Percentiles rank a stretch among this genome's conserved stretches.
Conservation (phyloP, 2,113 vertebrate species). For the Lampris megalopsis region DNA sequence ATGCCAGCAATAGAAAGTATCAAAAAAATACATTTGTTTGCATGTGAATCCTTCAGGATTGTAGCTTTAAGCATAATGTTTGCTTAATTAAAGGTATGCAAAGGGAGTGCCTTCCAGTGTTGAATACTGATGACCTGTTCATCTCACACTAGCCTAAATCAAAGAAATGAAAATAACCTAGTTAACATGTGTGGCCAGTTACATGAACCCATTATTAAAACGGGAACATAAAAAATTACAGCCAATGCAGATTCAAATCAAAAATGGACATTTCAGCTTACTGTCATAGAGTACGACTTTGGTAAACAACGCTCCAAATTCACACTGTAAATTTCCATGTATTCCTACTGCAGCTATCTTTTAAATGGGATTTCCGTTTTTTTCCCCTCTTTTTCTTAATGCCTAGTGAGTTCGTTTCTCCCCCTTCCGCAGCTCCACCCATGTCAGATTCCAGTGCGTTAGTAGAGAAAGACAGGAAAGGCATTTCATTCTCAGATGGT, state of each 20-base stretch:
- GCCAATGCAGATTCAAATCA: not conserved
- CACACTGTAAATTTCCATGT: not conserved
- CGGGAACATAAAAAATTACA: not conserved
- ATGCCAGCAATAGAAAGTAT: no score
- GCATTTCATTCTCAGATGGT: constrained; percentile 85
- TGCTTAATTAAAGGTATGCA: no score
- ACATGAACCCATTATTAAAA: not conserved
- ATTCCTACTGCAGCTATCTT: constrained; percentile 9
- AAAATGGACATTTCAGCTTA: not conserved
- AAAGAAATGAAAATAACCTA: not conserved
- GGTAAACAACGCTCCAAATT: not conserved
- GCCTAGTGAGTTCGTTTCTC: constrained; percentile 52
- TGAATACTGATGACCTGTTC: not conserved
- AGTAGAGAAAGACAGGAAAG: constrained; percentile 84
- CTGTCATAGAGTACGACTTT: not conserved
- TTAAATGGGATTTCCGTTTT: not conserved
- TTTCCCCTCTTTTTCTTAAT: no score
- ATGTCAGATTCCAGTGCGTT: constrained; percentile 85
- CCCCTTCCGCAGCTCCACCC: constrained; percentile 83
- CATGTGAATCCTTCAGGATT: no score
- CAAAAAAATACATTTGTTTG: no score
- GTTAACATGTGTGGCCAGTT: not conserved
- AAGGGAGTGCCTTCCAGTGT: not conserved
- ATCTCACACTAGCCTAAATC: not conserved
- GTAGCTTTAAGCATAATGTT: no score